These are phyloP conservation scores for Oreohelix idahoensis DNA, from an alignment of 1,140 invertebrate genomes.

Conservation along the genomic window DNA sequence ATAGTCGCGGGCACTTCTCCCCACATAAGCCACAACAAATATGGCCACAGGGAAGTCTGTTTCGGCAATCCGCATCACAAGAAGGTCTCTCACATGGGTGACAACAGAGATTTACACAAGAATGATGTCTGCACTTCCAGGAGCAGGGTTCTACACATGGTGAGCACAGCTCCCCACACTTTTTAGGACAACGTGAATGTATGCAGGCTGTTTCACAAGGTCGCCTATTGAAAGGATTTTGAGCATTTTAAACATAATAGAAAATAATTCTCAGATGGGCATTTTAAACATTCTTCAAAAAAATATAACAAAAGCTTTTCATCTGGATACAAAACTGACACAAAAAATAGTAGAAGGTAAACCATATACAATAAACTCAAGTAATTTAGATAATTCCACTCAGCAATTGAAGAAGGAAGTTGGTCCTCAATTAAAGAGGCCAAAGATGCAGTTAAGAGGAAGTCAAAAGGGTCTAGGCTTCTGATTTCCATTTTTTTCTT, in stretches of 20 bases:
- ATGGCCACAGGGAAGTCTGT: slow-evolving; percentile 77
- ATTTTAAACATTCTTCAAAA: not conserved
- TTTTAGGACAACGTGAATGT: slow-evolving; percentile 74
- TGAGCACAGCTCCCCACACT: slow-evolving; percentile 78
- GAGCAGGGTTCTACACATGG: slow-evolving; percentile 75
- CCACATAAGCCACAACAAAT: slow-evolving; percentile 77
- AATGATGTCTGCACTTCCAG: slow-evolving; percentile 75
- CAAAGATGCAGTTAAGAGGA: too few species aligned
- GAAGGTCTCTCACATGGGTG: slow-evolving; percentile 76
- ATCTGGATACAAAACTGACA: too few species aligned
- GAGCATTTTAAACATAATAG: too few species aligned
- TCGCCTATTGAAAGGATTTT: not conserved
- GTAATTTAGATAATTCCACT: too few species aligned
- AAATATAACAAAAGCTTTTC: too few species aligned
- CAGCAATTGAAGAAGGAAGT: too few species aligned
- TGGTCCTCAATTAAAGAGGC: too few species aligned
- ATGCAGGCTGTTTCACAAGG: slow-evolving; percentile 77
- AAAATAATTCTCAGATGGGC: too few species aligned
- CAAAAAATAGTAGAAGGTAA: too few species aligned
- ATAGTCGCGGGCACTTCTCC: slow-evolving; percentile 78
- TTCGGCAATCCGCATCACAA: slow-evolving; percentile 71
- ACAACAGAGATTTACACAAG: slow-evolving; percentile 76
- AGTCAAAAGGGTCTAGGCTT: too few species aligned
- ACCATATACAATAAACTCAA: too few species aligned
- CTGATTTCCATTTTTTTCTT: too few species aligned